Evolutionary conservation across 2,888 invertebrate genomes (phyloP), one percentile per base, ranked within the genome.

Genomic region (Polyploca ridens): DNA sequence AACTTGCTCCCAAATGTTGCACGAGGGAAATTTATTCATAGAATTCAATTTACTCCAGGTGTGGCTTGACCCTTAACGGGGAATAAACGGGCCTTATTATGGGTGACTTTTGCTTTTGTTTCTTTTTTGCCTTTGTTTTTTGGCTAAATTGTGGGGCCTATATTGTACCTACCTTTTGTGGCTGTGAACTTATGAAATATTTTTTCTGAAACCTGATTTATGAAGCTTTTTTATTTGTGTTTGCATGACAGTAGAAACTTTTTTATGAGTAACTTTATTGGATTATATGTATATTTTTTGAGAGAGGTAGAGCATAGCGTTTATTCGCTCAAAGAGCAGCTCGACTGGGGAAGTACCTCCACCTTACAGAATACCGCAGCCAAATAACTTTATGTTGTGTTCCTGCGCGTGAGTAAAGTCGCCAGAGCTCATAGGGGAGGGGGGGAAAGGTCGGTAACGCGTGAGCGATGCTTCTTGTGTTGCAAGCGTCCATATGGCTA

Each of bases 1-100:
- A 61, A 69, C 77, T 77, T 78, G 66, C 46, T 61, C 69, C 69
- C 59, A 66, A 74, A 69, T 70, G 72, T 78, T 78, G 76, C 76
- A 73, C 75, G 67, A 70, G 78, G 77, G 78, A 89, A 90, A 90
- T 90, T 90, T 90, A 90, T 90, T 90, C 90, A 90, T 90, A 87
- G 90, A 90, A 90, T 90, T 90, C 90, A 90, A 90, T 90, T 90
- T 89, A 89, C 87, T 90, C 82, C 90, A 90, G 90, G 90, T 90
- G 90, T 88, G 89, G 86, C 84, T 86, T 89, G 90, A 90, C 90
- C 90, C 90, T 90, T 90, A 90, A 86, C 90, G 83, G 86, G 82
- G 88, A 88, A 90, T 90, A 90, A 90, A 88, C 87, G 87, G 81
- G 81, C 81, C 84, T 86, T 88, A 89, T 89, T 89, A 88, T 81